Evolutionary conservation across 92 coral and sea anemone species (phyloP).

Genomic region (Micromussa lordhowensis): DNA sequence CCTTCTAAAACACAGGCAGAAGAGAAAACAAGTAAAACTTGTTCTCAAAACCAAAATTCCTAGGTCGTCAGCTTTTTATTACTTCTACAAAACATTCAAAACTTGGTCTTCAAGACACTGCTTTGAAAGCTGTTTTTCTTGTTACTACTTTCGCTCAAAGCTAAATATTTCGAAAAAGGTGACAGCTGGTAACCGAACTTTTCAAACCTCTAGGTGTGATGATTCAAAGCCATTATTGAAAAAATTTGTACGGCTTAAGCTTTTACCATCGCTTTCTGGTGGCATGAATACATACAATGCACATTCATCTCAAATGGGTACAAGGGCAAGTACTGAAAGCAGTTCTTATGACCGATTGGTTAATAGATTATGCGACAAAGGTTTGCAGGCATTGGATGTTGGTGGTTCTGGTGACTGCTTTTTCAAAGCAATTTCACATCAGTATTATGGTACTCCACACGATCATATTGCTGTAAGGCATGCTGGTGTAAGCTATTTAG

Average conservation of each 20-base stretch:
- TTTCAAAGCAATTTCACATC: not conserved
- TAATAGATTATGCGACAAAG: not conserved
- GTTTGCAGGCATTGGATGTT: not conserved
- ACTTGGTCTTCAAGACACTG: constrained; percentile 28
- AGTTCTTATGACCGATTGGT: constrained; percentile 39
- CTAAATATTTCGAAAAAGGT: constrained; percentile 8
- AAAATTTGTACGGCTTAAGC: constrained; percentile 8
- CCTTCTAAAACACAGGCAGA: constrained; percentile 47
- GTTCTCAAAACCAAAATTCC: constrained; percentile 37
- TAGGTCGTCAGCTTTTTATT: constrained; percentile 36
- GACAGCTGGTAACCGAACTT: constrained; percentile 21
- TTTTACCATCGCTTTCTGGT: constrained; percentile 35
- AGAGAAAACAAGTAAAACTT: constrained; percentile 44
- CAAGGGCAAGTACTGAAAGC: constrained; percentile 27
- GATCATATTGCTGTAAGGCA: too few relatives aligned
- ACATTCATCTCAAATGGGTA: constrained; percentile 45
- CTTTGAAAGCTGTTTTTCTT: constrained; percentile 4
- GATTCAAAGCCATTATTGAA: constrained; percentile 25
- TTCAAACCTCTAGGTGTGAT: constrained; percentile 24
- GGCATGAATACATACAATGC: constrained; percentile 42
- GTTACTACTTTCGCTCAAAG: constrained; percentile 21
- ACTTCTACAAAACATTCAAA: constrained; percentile 35
- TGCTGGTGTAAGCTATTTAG: too few relatives aligned
- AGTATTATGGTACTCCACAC: too few relatives aligned
- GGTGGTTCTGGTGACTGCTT: constrained; percentile 51